Evolutionary conservation across 2,113 vertebrate species (phyloP).

Genomic region (zebrafish (Danio rerio)): GRCz12tu NC_133190.1:15792001-15792500

Average conservation of each 20-base stretch:
- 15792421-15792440: neutral
- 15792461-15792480: too few relatives aligned
- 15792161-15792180: constrained; percentile 30
- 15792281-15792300: constrained; percentile 25
- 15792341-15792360: neutral
- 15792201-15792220: constrained; percentile 3
- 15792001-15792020: neutral
- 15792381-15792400: neutral
- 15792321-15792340: constrained; percentile 12
- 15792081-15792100: constrained; percentile 7
- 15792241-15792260: constrained; percentile 39
- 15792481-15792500: too few relatives aligned
- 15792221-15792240: constrained; percentile 3
- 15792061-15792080: neutral
- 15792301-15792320: neutral
- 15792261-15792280: constrained; percentile 30
- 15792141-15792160: constrained; percentile 27
- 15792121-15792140: neutral
- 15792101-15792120: neutral
- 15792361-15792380: neutral
- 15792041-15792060: neutral
- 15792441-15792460: too few relatives aligned
- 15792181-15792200: constrained; percentile 30
- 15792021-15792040: neutral
- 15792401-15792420: neutral